A percentile compares a stretch with the other conserved stretches of the same genome.
Conservation (phyloP, 2,797 vertebrate genomes). For the Antrozous pallidus region DNA sequence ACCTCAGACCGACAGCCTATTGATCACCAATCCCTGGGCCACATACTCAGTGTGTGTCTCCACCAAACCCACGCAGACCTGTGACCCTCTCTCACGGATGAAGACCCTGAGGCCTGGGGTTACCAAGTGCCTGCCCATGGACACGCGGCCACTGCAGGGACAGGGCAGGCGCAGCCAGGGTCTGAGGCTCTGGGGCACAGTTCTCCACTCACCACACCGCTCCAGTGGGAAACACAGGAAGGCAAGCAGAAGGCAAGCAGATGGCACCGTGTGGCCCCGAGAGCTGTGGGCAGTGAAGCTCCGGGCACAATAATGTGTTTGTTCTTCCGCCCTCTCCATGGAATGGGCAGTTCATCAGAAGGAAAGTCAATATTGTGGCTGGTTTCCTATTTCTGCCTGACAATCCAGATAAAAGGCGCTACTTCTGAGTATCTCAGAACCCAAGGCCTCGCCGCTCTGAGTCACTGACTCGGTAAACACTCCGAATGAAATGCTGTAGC, state of each 20-base stretch:
- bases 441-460: conserved; percentile 32
- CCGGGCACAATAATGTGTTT: not conserved
- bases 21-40: not conserved
- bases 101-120: not conserved
- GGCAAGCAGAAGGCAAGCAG: not conserved
- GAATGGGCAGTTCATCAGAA: not conserved
- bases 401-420: conserved; percentile 57
- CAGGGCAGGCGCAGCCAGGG: not conserved
- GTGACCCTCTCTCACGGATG: not conserved
- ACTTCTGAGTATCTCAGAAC: conserved; percentile 29
- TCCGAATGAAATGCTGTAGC: conserved; percentile 61
- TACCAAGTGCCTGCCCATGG: not conserved
- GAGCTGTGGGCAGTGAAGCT: not conserved
- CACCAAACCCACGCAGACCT: not conserved
- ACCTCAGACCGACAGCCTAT: not conserved
- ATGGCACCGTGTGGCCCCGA: not conserved
- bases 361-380: conserved; percentile 46
- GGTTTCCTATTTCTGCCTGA: conserved; percentile 52
- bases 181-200: not conserved
- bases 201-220: no score
- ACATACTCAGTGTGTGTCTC: not conserved
- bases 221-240: not conserved
- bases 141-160: not conserved
- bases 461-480: conserved; percentile 27
- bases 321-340: not conserved